Evolutionary conservation across 2,797 vertebrate species (phyloP).

Genomic region (Spinibarbus caldwelli): DNA sequence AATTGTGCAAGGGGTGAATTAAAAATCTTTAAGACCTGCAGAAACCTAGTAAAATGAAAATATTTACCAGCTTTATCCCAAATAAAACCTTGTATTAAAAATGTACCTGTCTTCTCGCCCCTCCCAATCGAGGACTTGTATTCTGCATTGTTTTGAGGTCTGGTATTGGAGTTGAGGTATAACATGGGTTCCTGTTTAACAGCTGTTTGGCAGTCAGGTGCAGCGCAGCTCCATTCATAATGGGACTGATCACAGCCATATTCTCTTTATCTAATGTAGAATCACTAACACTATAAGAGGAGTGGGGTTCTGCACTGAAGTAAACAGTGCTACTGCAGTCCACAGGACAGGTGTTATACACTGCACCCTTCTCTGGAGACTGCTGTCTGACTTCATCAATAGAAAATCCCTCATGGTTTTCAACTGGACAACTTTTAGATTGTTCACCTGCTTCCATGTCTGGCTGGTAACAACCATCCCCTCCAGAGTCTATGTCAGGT

Average conservation of each 20-base stretch:
- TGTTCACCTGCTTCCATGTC: constrained; percentile 52
- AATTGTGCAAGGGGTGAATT: neutral
- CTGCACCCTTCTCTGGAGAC: constrained; percentile 66
- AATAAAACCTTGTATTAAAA: constrained; percentile 21
- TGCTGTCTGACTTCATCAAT: constrained; percentile 55
- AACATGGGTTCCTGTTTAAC: constrained; percentile 72
- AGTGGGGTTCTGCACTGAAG: constrained; percentile 77
- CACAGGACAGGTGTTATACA: constrained; percentile 64
- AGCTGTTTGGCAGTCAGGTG: constrained; percentile 73
- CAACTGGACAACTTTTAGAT: neutral
- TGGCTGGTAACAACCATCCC: constrained; percentile 64
- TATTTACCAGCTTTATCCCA: neutral
- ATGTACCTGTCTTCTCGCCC: constrained; percentile 38
- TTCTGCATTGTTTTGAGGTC: constrained; percentile 62
- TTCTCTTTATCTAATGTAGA: neutral
- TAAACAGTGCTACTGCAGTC: constrained; percentile 78
- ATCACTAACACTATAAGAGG: constrained; percentile 62
- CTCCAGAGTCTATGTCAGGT: constrained; percentile 51
- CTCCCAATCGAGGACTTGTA: constrained; percentile 50
- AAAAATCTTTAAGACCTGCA: neutral
- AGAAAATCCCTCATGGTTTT: constrained; percentile 67
- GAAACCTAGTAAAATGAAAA: neutral
- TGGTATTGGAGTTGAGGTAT: constrained; percentile 83
- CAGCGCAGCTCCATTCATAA: constrained; percentile 43
- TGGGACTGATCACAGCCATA: constrained; percentile 66